Base-by-base conservation (phyloP, 2,888 invertebrate genomes). In the Halictus ligatus region DNA sequence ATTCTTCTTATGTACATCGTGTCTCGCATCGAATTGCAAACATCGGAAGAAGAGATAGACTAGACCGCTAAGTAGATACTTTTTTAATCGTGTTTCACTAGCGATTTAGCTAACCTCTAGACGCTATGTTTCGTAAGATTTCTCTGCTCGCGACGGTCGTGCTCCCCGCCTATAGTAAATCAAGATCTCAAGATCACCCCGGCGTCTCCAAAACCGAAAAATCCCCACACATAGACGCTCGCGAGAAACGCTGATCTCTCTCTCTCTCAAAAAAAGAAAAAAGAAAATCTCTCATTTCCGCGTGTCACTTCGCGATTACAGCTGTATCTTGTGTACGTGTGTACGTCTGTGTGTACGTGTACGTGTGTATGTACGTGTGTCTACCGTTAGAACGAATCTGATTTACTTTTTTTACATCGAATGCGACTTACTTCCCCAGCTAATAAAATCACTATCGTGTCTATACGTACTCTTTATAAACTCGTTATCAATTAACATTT, bases 381-480 rank as follows among this genome's bases (percentile, higher is more conserved):
- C 89, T 91, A 90, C 90, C 75, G 74, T 84, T 89, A 89, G 87
- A 88, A 89, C 83, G 87, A 91, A 88, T 84, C 78, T 82, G 85
- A 75, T 75, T 76, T 75, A 74, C 86, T 43, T 43, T 43, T 86
- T 92, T 88, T 90, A 93, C 92, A 92, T 88, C 89, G 79, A 94
- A 93, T 89, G 92, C 89, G 88, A 88, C 90, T 75, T 90, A 89
- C 80, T 87, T 90, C 89, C 88, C 92, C 92, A 94, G 92, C 94
- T 94, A 94, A 93, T 92, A 92, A 92, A 93, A 94, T 94, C 93
- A 93, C 93, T 93, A 92, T 93, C 89, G 91, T 91, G 92, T 93
- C 94, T 94, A 93, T 92, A 91, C 87, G 77, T 89, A 92, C 80
- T 89, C 89, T 91, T 71, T 88, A 91, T 91, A 92, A 94, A 93